A percentile compares a stretch with the other conserved stretches of the same genome.
phyloP scores from a whole-genome alignment of 2,888 invertebrate genomes.

The Notodonta ziczac region DNA sequence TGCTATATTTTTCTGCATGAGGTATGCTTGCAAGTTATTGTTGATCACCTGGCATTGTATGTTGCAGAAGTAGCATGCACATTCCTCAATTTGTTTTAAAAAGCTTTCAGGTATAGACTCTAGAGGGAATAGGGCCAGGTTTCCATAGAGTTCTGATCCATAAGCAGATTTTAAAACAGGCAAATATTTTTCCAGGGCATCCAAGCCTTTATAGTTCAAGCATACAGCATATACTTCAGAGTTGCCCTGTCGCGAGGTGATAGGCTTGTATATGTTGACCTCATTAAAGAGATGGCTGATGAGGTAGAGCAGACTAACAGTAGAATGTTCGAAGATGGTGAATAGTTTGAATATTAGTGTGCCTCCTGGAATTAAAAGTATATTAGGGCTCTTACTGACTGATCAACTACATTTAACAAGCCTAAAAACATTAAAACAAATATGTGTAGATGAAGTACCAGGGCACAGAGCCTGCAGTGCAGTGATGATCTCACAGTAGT shows the following conservation, averaged over 20 bases:
- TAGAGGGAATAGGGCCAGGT: conserved; percentile 84
- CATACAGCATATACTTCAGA: conserved; percentile 96
- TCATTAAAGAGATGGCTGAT: conserved; percentile 89
- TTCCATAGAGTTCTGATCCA: conserved; percentile 66
- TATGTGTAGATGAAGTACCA: conserved; percentile 54
- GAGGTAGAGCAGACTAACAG: conserved; percentile 91
- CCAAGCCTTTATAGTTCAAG: conserved; percentile 82
- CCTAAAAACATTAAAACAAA: too few relatives aligned
- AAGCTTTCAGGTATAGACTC: conserved; percentile 86
- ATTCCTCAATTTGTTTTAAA: conserved; percentile 86
- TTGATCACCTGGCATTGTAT: conserved; percentile 88
- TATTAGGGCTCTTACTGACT: background rate
- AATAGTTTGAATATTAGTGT: conserved; percentile 95
- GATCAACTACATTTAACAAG: too few relatives aligned
- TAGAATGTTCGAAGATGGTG: conserved; percentile 93
- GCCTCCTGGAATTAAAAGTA: conserved; percentile 84
- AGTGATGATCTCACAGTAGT: conserved; percentile 92
- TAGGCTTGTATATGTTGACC: conserved; percentile 93
- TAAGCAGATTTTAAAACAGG: conserved; percentile 71
- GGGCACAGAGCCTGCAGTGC: conserved; percentile 88
- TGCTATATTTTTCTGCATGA: conserved; percentile 72
- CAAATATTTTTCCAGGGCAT: conserved; percentile 68
- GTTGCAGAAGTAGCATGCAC: conserved; percentile 87
- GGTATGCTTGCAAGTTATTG: conserved; percentile 86
- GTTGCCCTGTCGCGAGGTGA: conserved; percentile 97